Conservation (phyloP, 1,140 invertebrate species). For the Nephotettix cincticeps region DNA sequence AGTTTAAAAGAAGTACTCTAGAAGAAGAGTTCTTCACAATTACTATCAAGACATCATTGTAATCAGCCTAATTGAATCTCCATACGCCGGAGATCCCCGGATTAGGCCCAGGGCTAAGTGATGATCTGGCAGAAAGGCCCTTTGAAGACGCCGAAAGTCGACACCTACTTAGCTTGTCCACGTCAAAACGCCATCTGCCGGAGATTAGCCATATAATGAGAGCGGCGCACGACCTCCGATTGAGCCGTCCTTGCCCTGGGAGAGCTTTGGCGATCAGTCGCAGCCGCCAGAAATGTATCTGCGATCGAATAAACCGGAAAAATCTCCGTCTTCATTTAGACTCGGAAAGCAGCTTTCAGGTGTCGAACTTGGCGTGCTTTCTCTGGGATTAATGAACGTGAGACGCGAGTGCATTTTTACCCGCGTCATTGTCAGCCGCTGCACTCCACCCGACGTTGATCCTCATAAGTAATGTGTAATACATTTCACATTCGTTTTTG, state of each 20-base stretch:
- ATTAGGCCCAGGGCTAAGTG: slow-evolving; percentile 3
- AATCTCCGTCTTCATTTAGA: background rate
- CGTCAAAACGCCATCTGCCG: slow-evolving; percentile 5
- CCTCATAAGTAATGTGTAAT: too few species aligned
- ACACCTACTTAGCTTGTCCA: slow-evolving; percentile 18
- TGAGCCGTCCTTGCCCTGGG: background rate
- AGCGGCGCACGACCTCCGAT: background rate
- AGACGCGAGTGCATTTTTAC: background rate
- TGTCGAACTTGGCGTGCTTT: background rate
- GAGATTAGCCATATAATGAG: slow-evolving; percentile 14
- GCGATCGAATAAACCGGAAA: background rate
- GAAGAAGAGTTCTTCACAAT: too few species aligned
- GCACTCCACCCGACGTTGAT: too few species aligned
- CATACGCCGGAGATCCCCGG: background rate
- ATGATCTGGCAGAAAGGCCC: background rate
- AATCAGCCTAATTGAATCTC: slow-evolving; percentile 7
- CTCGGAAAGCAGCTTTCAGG: background rate
- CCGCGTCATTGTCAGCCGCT: too few species aligned
- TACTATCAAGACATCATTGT: too few species aligned
- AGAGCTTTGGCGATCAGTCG: background rate
- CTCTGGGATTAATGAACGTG: background rate
- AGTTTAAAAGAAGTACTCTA: too few species aligned
- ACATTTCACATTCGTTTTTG: too few species aligned
- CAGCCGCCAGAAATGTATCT: background rate
- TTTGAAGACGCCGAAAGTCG: slow-evolving; percentile 9